Evolutionary conservation across 2,888 invertebrate genomes (phyloP), one percentile per base, ranked within the genome.

Genomic region (Caenorhabditis japonica): DNA sequence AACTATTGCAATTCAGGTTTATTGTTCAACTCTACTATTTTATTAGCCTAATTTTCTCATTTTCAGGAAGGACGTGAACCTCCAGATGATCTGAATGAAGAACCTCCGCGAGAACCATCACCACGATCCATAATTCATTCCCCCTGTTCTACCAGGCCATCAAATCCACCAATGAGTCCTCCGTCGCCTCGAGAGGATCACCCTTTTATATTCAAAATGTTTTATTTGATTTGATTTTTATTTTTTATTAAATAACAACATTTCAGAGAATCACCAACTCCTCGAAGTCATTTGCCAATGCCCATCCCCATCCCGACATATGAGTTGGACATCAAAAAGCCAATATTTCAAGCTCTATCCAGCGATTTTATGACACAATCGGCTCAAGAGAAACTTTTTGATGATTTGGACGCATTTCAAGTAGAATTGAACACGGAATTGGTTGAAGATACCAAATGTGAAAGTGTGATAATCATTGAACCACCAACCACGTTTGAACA

Each of bases 31-130:
- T 2, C 19, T 39, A 13, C 36, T 38, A 13, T 39, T 2, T 23
- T 39, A 13, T 43, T 38, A 13, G 30, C 4, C 21, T 12, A 33
- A 12, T 41, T 51, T 21, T 52, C 27, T n/a, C 19, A 33, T 21
- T 72, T 77, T 39, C 62, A 85, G 83, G 85, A 85, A 59, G 85
- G 85, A 13, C 53, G 84, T 47, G 82, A 80, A 38, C 83, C 83
- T n/a, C 86, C 86, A 12, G 79, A 82, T 13, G 86, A 86, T 66
- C 75, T 77, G 17, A 85, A 86, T 62, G 85, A 83, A 19, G 75
- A 76, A 25, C 76, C 74, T 21, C 70, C 66, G 4, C 52, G 52
- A 36, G 77, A 77, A 52, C 79, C 75, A 10, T 75, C 74, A 30
- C 77, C 76, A 17, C 62, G 68, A 15, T 72, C 64, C 3, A 62